Evolutionary conservation across 2,797 vertebrate genomes (phyloP).

Genomic region (Prionace glauca): DNA sequence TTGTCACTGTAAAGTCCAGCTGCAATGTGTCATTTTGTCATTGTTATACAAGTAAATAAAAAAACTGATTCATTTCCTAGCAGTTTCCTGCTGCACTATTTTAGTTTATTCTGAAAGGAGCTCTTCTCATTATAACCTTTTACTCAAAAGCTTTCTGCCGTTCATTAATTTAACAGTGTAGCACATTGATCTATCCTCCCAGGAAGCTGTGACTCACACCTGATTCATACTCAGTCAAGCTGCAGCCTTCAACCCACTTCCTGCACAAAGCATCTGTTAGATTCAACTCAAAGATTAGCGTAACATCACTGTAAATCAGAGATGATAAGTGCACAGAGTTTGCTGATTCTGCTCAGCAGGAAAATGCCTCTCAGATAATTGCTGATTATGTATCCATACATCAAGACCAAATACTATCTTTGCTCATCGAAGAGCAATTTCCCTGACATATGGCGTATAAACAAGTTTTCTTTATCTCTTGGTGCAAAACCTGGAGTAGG

Average conservation of each 20-base stretch:
- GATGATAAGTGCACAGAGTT: neutral
- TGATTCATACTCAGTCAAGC: slow-evolving; percentile 62
- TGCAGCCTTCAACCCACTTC: slow-evolving; percentile 53
- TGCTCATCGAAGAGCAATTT: neutral
- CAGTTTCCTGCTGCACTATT: neutral
- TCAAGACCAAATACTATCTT: neutral
- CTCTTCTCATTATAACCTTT: slow-evolving; percentile 48
- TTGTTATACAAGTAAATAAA: neutral
- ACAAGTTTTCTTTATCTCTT: neutral
- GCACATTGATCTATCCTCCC: slow-evolving; percentile 50
- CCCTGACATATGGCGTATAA: neutral
- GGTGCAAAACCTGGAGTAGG: neutral
- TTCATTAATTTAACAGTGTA: slow-evolving; percentile 49
- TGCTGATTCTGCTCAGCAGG: neutral
- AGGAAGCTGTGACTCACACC: slow-evolving; percentile 59
- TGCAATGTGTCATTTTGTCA: neutral
- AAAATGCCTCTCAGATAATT: neutral
- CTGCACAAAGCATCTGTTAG: slow-evolving; percentile 52
- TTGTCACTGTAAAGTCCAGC: neutral
- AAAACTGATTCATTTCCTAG: neutral
- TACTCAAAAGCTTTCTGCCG: slow-evolving; percentile 50
- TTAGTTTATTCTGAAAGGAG: neutral
- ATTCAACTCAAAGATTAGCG: slow-evolving; percentile 50
- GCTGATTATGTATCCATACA: slow-evolving; percentile 3
- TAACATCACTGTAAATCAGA: neutral